Base-by-base conservation (phyloP, 2,113 vertebrate species). In the Eretmochelys imbricata region DNA sequence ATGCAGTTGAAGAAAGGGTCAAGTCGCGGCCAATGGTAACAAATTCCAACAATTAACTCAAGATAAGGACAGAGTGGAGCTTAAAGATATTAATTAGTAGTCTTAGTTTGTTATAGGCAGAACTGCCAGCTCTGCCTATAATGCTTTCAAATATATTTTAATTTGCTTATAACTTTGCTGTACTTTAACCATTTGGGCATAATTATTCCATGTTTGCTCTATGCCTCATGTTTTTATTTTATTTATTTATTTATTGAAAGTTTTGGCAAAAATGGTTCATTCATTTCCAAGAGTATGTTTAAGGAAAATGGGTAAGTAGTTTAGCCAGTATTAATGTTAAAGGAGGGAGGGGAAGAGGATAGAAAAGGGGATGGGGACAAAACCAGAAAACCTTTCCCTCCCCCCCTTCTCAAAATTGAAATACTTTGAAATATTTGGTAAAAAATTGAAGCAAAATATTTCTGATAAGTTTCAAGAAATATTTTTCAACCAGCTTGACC, bases 41-140 rank as follows among this genome's bases (percentile, higher is more conserved):
- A 86, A 17, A 85, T 89, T 95, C 83, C 93, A 95, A 91, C 3
- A 69, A 13, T 69, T 50, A 38, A 88, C 48, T 96, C 57, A 84
- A 53, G 88, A 69, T n/a, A 93, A 78, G 86, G 1, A 48, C 48
- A 89, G 8, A 20, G 10, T 94, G 11, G 50, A 55, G 22, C 76
- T 81, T 50, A 46, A 89, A 84, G 24, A 50, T 53, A 35, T 78
- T 91, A 88, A 69, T 69, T 69, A 69, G 35, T 69, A n/a, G 16
- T 69, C 65, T 10, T 69, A 69, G 19, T n/a, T 69, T n/a, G 35
- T 69, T 69, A 20, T 31, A 69, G 31, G 35, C 31, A 69, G 62
- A 69, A 35, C 13, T 69, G 7, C 2, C 62, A 69, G 35, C 62
- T 65, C 14, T 65, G 16, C 62, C 31, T 65, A 35, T n/a, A n/a